Percentiles rank a stretch among this genome's conserved stretches.
phyloP scores from a whole-genome alignment of 2,888 invertebrate genomes.

The Andrena hattorfiana region DNA sequence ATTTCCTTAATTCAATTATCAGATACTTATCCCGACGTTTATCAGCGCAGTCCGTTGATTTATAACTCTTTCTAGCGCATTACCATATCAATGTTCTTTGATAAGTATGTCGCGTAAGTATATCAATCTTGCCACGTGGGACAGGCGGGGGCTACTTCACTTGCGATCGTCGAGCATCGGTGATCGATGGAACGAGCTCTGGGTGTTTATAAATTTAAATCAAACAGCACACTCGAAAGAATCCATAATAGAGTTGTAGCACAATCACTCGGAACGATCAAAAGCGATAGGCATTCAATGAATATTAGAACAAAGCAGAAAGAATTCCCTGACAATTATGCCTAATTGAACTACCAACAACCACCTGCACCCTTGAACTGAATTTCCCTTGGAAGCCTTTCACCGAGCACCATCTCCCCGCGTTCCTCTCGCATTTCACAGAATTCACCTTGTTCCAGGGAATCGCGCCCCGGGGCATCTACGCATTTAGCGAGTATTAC shows the following conservation, averaged over 20 bases:
- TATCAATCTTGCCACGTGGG: neutral
- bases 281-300: neutral
- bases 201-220: neutral
- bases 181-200: neutral
- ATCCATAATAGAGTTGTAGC: too few relatives aligned
- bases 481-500: too few relatives aligned
- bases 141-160: neutral
- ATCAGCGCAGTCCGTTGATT: slow-evolving; percentile 52
- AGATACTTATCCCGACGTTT: slow-evolving; percentile 54
- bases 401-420: too few relatives aligned
- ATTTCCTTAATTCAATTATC: slow-evolving; percentile 66
- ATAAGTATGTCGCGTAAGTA: slow-evolving; percentile 41
- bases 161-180: neutral
- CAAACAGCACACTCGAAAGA: neutral
- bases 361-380: too few relatives aligned
- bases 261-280: too few relatives aligned
- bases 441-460: too few relatives aligned
- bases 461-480: too few relatives aligned
- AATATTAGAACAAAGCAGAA: too few relatives aligned
- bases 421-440: too few relatives aligned
- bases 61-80: slow-evolving; percentile 55
- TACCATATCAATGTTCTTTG: slow-evolving; percentile 49
- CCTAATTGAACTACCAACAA: too few relatives aligned
- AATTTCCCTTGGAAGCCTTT: too few relatives aligned
- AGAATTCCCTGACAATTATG: too few relatives aligned